phyloP scores from a whole-genome alignment of 2,113 vertebrate species.

The Percina caprodes region DNA sequence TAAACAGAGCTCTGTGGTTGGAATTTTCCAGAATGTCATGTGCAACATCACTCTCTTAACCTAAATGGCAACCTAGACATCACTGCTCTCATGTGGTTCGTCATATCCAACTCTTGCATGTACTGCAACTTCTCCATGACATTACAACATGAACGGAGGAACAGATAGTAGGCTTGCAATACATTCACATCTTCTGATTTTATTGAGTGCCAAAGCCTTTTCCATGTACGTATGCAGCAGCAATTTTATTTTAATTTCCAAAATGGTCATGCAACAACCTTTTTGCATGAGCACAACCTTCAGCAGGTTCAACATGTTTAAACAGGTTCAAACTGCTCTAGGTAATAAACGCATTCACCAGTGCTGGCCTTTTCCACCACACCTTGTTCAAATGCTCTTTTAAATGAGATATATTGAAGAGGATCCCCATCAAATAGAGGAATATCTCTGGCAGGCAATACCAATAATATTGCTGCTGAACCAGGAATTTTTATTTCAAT shows the following conservation, averaged over 20 bases:
- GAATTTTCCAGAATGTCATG: too few species aligned
- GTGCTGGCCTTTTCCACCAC: too few species aligned
- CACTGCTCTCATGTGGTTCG: not conserved
- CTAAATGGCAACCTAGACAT: not conserved
- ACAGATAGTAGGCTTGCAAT: not conserved
- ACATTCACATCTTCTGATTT: not conserved
- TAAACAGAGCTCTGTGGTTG: too few species aligned
- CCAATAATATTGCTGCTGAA: too few species aligned
- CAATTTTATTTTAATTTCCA: not conserved
- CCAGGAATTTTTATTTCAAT: too few species aligned
- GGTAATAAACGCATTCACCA: too few species aligned
- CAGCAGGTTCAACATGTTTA: not conserved
- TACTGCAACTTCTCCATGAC: not conserved
- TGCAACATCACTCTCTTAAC: too few species aligned
- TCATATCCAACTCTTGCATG: conserved; percentile 4
- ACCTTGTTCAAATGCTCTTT: too few species aligned
- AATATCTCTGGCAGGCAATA: too few species aligned
- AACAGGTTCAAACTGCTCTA: too few species aligned
- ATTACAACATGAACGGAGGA: not conserved
- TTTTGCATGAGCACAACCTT: not conserved
- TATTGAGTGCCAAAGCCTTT: not conserved
- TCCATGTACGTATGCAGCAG: not conserved
- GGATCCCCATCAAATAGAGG: too few species aligned
- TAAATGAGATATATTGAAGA: too few species aligned
- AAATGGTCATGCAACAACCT: not conserved